phyloP scores from a whole-genome alignment of 2,113 vertebrate genomes.

The Monarcha castaneiventris region DNA sequence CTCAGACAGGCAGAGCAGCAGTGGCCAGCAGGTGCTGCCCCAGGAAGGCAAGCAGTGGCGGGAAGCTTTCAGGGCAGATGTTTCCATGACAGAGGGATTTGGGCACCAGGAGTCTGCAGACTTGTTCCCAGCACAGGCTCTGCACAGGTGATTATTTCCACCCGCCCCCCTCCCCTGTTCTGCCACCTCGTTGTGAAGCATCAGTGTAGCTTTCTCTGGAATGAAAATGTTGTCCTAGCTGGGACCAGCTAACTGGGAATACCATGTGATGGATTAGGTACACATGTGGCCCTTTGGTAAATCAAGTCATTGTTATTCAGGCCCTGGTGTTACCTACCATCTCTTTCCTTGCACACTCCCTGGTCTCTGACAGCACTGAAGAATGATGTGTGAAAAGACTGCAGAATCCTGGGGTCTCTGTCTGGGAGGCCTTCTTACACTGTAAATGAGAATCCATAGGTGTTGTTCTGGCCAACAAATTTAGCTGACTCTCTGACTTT shows the following conservation, averaged over 20 bases:
- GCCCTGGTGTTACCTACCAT: not conserved
- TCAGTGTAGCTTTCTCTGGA: not conserved
- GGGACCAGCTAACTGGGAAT: not conserved
- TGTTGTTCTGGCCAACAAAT: not conserved
- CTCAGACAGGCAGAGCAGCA: not conserved
- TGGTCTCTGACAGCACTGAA: not conserved
- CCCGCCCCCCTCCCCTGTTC: not conserved
- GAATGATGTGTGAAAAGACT: not conserved
- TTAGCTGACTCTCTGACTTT: not conserved
- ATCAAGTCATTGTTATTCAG: not conserved
- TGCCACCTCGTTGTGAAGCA: not conserved
- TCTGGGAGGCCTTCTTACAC: not conserved
- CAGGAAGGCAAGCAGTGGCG: not conserved
- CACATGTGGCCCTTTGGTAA: not conserved
- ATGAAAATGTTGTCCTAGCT: not conserved
- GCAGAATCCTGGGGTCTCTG: not conserved
- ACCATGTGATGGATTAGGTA: not conserved
- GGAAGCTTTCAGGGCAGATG: not conserved
- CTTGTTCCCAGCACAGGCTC: not conserved
- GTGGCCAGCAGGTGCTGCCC: not conserved
- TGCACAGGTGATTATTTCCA: slow-evolving; percentile 50
- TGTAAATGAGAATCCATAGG: not conserved
- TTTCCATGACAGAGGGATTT: not conserved
- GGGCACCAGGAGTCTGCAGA: not conserved
- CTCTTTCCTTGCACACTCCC: not conserved